phyloP scores from a whole-genome alignment of 2,888 invertebrate genomes.

The Diplazon laetatorius region DNA sequence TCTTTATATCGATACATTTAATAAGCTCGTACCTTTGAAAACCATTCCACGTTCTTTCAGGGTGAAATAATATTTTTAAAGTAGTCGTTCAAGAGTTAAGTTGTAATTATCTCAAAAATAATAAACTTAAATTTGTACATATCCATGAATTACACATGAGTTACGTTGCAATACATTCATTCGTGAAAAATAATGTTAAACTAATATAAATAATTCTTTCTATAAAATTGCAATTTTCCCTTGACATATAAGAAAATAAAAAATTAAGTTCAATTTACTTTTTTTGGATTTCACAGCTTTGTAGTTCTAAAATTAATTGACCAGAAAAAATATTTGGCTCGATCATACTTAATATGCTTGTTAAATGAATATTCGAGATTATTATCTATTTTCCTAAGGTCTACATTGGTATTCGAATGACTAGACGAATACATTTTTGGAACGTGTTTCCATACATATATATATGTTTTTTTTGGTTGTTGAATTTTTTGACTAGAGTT shows the following conservation, averaged over 20 bases:
- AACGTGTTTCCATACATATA: neutral
- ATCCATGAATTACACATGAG: neutral
- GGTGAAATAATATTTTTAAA: neutral
- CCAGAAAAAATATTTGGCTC: neutral
- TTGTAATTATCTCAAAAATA: neutral
- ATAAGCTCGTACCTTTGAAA: constrained; percentile 51
- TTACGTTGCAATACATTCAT: constrained; percentile 7
- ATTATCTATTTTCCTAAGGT: constrained; percentile 9
- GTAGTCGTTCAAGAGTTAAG: neutral
- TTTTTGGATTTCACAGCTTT: neutral
- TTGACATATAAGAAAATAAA: constrained; percentile 48
- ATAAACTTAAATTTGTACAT: constrained; percentile 10
- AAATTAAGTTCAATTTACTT: constrained; percentile 17
- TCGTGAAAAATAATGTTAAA: constrained; percentile 21
- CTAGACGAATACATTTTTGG: constrained; percentile 6
- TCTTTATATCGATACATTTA: constrained; percentile 45
- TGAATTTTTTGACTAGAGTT: constrained; percentile 6
- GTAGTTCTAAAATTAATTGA: constrained; percentile 8
- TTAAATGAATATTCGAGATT: constrained; percentile 9
- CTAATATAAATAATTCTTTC: constrained; percentile 53
- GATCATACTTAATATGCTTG: neutral
- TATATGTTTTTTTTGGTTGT: too few relatives aligned
- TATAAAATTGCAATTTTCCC: constrained; percentile 71
- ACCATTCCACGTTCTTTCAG: neutral
- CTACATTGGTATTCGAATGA: constrained; percentile 19